These are phyloP conservation scores for Cremastobaeus sp. DNA, from an alignment of 2,888 invertebrate genomes.

Conservation along the genomic window DNA sequence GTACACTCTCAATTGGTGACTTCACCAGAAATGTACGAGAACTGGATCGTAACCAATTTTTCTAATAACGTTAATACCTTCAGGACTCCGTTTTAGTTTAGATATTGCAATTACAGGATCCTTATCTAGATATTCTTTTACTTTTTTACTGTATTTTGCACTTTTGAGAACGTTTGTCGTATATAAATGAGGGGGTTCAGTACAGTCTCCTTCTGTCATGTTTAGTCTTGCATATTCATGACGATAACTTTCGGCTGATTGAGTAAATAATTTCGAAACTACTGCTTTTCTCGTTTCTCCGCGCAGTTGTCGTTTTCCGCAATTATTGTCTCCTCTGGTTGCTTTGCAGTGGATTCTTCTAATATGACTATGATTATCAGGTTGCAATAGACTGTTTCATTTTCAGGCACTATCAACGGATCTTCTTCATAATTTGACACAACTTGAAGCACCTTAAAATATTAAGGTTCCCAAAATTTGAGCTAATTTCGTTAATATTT, in stretches of 20 bases:
- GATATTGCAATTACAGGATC: constrained; percentile 21
- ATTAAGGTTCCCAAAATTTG: too few species aligned
- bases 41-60: constrained; percentile 23
- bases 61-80: constrained; percentile 5
- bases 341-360: constrained; percentile 16
- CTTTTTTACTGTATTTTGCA: constrained; percentile 2
- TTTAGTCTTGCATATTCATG: constrained; percentile 7
- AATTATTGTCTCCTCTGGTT: constrained; percentile 4
- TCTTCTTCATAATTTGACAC: too few species aligned
- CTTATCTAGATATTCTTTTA: constrained; percentile 6
- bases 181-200: constrained; percentile 31
- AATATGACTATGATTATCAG: neutral
- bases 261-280: neutral
- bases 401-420: too few species aligned
- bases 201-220: constrained; percentile 5
- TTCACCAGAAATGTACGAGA: constrained; percentile 25
- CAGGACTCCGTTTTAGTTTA: constrained; percentile 15
- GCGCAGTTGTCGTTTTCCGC: constrained; percentile 31
- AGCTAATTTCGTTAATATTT: too few species aligned
- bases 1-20: constrained; percentile 18
- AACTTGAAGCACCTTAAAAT: too few species aligned
- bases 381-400: too few species aligned
- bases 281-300: constrained; percentile 4
- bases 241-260: constrained; percentile 8
- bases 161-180: constrained; percentile 8